Base-by-base conservation (phyloP, 2,797 vertebrate species). In the Lindbergichthys nudifrons region DNA sequence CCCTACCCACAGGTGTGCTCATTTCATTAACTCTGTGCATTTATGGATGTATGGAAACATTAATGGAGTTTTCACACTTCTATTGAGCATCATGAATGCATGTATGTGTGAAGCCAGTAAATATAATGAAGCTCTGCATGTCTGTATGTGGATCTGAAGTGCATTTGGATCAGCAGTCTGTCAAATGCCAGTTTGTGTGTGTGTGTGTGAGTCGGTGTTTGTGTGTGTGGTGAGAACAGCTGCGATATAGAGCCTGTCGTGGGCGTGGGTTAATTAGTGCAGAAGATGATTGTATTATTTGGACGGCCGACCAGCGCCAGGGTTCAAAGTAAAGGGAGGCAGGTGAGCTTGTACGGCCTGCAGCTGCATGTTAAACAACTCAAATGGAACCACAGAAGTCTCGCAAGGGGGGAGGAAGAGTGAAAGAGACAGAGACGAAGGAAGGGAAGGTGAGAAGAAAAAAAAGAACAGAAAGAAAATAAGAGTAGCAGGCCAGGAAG, bases 231-330 rank as follows among this genome's bases (percentile, higher is more conserved):
- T 75, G 78, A 73, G 87, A 94, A 93, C 93, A 95, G 94, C 94
- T 95, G 94, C 87, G 83, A 74, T 85, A 80, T 72, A 86, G 81
- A 86, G 91, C 89, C 91, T 86, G 76, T 89, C 81, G 87, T 89
- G 89, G 89, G 86, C 81, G 79, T 85, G 89, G 88, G 92, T 88
- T 95, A 95, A 95, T 95, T 95, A 95, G 94, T 95, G 95, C 95
- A 95, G 93, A 95, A 95, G 93, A 94, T 94, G 82, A 90, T 91
- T 92, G 84, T 89, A 86, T 93, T 93, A 92, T 91, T 92, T 88
- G 92, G 91, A 91, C 89, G 87, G 89, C 79, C 89, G 90, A 92
- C 89, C 85, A 87, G 86, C 80, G 70, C 80, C 41, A 58, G 83
- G 85, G 90, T 92, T 94, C 89, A 93, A 92, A 93, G 90, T 87